A percentile compares a stretch with the other conserved stretches of the same genome.
Conservation (phyloP, 2,797 vertebrate genomes). For the Labroides dimidiatus region DNA sequence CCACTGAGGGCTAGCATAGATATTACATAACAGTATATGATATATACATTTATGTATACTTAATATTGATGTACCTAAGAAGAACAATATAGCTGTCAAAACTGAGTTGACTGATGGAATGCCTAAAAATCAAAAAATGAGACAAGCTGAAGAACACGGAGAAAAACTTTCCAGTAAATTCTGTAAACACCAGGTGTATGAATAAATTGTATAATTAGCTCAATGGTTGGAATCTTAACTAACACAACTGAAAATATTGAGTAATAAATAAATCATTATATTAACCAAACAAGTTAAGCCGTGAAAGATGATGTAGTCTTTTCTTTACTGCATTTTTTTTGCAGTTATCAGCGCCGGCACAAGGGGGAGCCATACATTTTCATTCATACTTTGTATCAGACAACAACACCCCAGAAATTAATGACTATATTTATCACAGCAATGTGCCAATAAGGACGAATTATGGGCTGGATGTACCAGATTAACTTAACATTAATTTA, state of each 20-base stretch:
- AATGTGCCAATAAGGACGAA: no score
- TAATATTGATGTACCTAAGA: background rate
- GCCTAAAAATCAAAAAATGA: background rate
- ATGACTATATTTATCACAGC: background rate
- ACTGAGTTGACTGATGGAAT: background rate
- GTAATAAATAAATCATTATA: no score
- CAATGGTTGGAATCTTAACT: background rate
- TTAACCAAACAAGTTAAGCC: no score
- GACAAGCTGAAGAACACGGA: background rate
- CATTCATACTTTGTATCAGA: no score
- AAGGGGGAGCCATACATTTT: slow-evolving; percentile 21
- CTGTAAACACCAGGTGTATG: background rate
- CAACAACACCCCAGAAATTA: background rate
- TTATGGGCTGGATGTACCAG: no score
- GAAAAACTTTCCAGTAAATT: background rate
- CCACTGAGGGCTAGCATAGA: background rate
- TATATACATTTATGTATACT: no score
- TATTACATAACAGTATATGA: background rate
- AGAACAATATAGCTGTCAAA: background rate
- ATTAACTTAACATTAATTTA: background rate
- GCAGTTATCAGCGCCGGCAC: slow-evolving; percentile 12
- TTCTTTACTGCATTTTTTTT: background rate
- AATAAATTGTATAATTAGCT: background rate
- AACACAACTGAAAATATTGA: background rate
- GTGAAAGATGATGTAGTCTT: no score